Base-by-base conservation (phyloP, 2,888 invertebrate genomes). In the Listrodromus nycthemerus region DNA sequence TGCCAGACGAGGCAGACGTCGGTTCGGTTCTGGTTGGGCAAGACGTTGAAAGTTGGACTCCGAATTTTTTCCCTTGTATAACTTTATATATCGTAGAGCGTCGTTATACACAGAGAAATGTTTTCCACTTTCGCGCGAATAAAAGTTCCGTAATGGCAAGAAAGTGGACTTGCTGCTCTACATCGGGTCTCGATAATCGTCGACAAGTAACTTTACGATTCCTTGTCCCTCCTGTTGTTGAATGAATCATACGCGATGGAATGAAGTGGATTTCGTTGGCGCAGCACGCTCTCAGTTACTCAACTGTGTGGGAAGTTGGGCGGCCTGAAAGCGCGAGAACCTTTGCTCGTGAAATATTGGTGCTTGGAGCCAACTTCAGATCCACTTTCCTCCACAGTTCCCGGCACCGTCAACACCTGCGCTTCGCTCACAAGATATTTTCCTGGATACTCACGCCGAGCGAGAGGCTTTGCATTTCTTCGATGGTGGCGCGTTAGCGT, bases 261-360 rank as follows among this genome's bases (percentile, higher is more conserved):
- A 77, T 8, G 30, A 21, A 69, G 48, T 33, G 33, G 58, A 58
- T 48, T 77, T 71, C 10, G 41, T 13, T n/a, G 48, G 55, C 27
- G 58, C n/a, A 61, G 61, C n/a, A 67, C 27, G 33, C 65, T 37
- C n/a, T 41, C 27, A 6, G 24, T 71, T 71, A 21, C 37, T 50
- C 52, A 70, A 8, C 16, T 27, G n/a, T n/a, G 30, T 30, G n/a
- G 63, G 33, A 52, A 67, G 65, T 30, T 33, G 19, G n/a, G 27
- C 37, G 75, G 85, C 13, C 0, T 41, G 13, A 41, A 85, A 85
- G 83, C 21, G 80, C 77, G 52, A 21, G 19, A 55, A 69, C n/a
- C 19, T 83, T 86, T 80, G 83, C 89, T 91, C 90, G 91, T 91
- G 88, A 91, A 92, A 91, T 91, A 92, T 92, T 91, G 89, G 86